Conservation (phyloP, 2,888 invertebrate genomes). For the Vesta saturnalis region DNA sequence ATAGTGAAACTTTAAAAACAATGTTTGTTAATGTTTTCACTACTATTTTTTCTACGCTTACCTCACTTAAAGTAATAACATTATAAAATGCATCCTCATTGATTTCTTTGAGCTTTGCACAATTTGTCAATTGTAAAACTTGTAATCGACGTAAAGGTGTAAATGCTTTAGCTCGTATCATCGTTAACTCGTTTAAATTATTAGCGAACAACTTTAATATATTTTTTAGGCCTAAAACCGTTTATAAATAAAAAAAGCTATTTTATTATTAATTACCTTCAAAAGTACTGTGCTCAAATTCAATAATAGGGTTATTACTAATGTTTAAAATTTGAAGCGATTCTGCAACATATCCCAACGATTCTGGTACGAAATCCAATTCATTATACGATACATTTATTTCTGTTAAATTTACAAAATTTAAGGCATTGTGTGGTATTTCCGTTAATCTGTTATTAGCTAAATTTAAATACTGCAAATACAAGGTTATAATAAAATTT, state of each 20-base stretch:
- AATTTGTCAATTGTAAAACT: conserved; percentile 53
- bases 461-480: conserved; percentile 55
- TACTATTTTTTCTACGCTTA: conserved; percentile 48
- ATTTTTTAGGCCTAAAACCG: conserved; percentile 64
- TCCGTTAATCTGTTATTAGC: conserved; percentile 67
- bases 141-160: conserved; percentile 50
- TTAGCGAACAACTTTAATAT: conserved; percentile 70
- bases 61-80: conserved; percentile 66
- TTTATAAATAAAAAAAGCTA: neutral
- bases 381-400: conserved; percentile 71
- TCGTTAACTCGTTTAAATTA: conserved; percentile 66
- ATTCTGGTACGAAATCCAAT: conserved; percentile 68
- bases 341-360: conserved; percentile 65
- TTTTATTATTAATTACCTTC: conserved; percentile 61
- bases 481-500: neutral
- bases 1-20: no score
- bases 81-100: conserved; percentile 69
- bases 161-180: conserved; percentile 61
- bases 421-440: conserved; percentile 67
- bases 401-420: conserved; percentile 64
- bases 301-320: conserved; percentile 70
- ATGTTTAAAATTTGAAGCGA: conserved; percentile 69
- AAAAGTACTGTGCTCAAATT: conserved; percentile 70
- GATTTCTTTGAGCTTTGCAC: conserved; percentile 58
- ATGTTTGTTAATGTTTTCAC: neutral